Evolutionary conservation across 2,113 vertebrate species (phyloP), one percentile per base, ranked within the genome.

Genomic region (Prinia subflava): DNA sequence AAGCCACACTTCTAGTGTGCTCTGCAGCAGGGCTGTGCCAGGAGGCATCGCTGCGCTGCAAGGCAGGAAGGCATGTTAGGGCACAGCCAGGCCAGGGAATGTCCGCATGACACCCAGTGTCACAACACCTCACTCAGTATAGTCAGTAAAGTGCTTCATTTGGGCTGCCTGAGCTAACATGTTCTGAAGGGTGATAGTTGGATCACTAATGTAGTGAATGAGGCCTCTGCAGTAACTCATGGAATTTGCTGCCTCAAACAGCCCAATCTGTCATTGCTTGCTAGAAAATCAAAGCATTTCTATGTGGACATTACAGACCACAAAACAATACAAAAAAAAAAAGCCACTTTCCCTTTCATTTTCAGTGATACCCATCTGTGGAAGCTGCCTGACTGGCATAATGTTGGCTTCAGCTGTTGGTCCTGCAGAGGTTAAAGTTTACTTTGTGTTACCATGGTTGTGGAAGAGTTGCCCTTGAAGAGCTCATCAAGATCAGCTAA

Each of bases 21-120:
- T 63, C 73, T 83, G 39, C 52, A 81, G 52, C 3, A n/a, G 25
- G 19, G 39, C 31, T 41, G 35, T 84, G 27, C 22, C 13, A 15
- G 46, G 42, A 0, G 0, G 33, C 49, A 56, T 59, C 3, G 5
- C 46, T 60, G 70, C 0, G 0, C 46, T 75, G 39, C 56, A 33
- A 65, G 49, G 24, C 64, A 64, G 17, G 37, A 39, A 35, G 46
- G 47, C 24, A 7, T 44, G 35, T 25, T 50, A 50, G 44, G 42
- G 25, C 75, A 62, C 85, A 91, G 52, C 31, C 1, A 2, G 77
- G 64, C 37, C 59, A 57, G 70, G 11, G 63, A 76, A 90, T 23
- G 17, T 56, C 50, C 62, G 71, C 47, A 16, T 65, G 71, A 55
- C 23, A 50, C 33, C 24, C 31, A 19, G 6, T 19, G 8, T 27